Conservation (phyloP, 2,113 vertebrate species). For the Engraulis encrasicolus region DNA sequence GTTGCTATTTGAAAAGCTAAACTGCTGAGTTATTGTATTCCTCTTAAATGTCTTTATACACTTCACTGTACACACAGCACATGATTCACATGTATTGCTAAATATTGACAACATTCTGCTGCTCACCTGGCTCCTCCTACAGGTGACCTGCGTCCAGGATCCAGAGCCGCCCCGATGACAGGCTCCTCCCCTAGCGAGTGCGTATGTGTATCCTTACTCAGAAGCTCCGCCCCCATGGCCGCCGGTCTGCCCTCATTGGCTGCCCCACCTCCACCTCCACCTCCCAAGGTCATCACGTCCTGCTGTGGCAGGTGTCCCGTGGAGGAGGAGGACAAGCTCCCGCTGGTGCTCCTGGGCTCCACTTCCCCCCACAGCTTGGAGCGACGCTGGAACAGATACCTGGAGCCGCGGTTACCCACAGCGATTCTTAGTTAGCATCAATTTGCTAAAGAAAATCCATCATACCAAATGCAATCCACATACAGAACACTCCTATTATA, state of each 20-base stretch:
- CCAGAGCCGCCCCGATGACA: constrained; percentile 77
- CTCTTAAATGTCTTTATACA: too few relatives aligned
- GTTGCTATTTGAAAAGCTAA: too few relatives aligned
- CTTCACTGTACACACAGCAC: too few relatives aligned
- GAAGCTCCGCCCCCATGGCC: constrained; percentile 87
- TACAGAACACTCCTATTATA: too few relatives aligned
- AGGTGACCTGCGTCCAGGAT: constrained; percentile 89
- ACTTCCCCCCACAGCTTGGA: constrained; percentile 98
- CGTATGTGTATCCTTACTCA: constrained; percentile 93
- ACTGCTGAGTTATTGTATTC: too few relatives aligned
- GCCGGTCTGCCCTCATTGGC: constrained; percentile 86
- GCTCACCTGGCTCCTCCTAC: constrained; percentile 91
- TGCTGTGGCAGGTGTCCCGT: constrained; percentile 65
- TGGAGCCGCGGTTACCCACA: too few relatives aligned
- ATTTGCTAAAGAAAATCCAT: too few relatives aligned
- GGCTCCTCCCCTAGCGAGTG: constrained; percentile 97
- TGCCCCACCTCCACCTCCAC: constrained; percentile 46
- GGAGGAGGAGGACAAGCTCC: background rate
- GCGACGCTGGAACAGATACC: constrained; percentile 98
- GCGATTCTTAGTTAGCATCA: too few relatives aligned
- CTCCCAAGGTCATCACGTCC: constrained; percentile 61
- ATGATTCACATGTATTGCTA: too few relatives aligned
- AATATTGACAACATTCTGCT: background rate
- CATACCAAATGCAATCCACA: too few relatives aligned
- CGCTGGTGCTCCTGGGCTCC: constrained; percentile 78